These are phyloP conservation scores for Odontocolon sp. DNA, from an alignment of 2,888 invertebrate species.

Conservation along the genomic window DNA sequence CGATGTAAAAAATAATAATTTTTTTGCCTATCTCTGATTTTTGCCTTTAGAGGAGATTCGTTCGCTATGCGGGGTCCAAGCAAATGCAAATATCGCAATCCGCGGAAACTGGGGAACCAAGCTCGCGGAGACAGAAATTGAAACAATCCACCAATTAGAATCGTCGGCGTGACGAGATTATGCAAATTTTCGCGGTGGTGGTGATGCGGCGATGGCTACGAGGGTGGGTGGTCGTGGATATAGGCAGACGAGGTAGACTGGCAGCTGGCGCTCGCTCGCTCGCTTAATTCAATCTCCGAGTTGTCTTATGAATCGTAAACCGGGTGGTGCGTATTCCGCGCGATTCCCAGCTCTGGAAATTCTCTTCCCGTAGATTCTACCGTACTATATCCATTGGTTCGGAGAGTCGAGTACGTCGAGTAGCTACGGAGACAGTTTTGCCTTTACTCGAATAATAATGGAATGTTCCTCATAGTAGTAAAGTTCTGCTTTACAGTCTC, in stretches of 20 bases:
- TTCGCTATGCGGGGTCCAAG: conserved; percentile 19
- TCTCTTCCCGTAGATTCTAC: conserved; percentile 15
- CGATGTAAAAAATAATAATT: too few species aligned
- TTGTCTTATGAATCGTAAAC: conserved; percentile 80
- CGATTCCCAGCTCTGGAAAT: conserved; percentile 17
- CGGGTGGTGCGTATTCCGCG: conserved; percentile 52
- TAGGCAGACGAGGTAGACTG: conserved; percentile 68
- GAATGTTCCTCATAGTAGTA: neutral
- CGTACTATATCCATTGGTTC: neutral
- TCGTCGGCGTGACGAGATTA: conserved; percentile 79
- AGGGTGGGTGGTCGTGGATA: conserved; percentile 62
- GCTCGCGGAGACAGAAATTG: conserved; percentile 75
- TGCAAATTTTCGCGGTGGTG: conserved; percentile 76
- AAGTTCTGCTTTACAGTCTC: neutral
- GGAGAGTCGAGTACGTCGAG: neutral
- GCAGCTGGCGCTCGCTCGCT: conserved; percentile 75
- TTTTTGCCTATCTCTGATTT: too few species aligned
- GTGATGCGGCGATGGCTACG: conserved; percentile 36
- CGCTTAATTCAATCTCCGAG: conserved; percentile 80
- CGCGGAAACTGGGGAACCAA: conserved; percentile 70
- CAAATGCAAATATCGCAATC: conserved; percentile 56
- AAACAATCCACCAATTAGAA: conserved; percentile 81
- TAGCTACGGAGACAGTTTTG: neutral
- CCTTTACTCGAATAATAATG: neutral
- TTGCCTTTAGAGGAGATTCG: too few species aligned